Base-by-base conservation (phyloP, 2,113 vertebrate species). In the Sisor rabdophorus region DNA sequence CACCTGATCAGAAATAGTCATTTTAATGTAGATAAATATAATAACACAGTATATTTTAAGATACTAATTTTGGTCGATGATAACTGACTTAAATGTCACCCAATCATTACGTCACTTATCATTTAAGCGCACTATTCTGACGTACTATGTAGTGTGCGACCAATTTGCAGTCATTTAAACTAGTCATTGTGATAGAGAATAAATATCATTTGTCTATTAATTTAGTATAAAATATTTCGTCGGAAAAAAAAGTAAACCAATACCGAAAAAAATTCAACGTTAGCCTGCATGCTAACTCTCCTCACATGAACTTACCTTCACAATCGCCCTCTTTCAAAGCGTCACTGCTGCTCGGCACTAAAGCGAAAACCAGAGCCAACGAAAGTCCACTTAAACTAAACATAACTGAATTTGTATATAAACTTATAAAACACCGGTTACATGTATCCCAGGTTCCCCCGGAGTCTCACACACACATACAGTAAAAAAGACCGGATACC, bases 301-400 rank as follows among this genome's bases (percentile, higher is more conserved):
- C 19, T 72, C 17, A 20, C 59, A 72, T 15, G 47, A 78, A 85
- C 92, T 86, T 88, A 96, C 95, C 95, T 93, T 96, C 95, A 86
- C 95, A 96, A 2, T 96, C 94, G 71, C 94, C 94, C 2, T 94
- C 91, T 19, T 90, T 92, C 78, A 96, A 85, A 50, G 92, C 88
- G 75, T 87, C 89, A 26, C 76, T 59, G 3, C 81, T 60, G 36
- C 84, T 88, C 0, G 91, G 92, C 44, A 95, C 73, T 78, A 96
- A 83, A 2, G 89, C 83, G 63, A 96, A 84, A 24, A 89, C 92
- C 47, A 96, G 82, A 20, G 91, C 94, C 84, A 94, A 89, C 59
- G 93, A 94, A 80, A 96, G 74, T 80, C 93, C 91, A 70, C 88
- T 87, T 8, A 92, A 71, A 83, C 83, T 84, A 88, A 89, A 88